These are phyloP conservation scores for Mobula birostris DNA, from an alignment of 2,113 vertebrate species.

Conservation along the genomic window DNA sequence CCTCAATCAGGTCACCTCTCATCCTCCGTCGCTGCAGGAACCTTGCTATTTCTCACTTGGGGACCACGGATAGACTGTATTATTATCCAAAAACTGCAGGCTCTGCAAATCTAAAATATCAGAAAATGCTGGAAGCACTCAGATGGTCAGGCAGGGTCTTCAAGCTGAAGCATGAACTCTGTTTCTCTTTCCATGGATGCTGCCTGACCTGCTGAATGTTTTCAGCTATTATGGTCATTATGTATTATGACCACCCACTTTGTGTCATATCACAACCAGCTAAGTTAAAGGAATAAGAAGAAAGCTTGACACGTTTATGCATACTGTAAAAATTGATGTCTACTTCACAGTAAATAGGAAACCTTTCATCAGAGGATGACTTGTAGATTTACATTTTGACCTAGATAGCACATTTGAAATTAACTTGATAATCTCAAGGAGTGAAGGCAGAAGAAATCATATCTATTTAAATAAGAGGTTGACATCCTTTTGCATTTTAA, in stretches of 20 bases:
- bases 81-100: no score
- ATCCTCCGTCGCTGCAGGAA: no score
- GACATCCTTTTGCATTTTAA: neutral
- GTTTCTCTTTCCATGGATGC: no score
- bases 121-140: no score
- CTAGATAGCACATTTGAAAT: neutral
- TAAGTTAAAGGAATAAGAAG: neutral
- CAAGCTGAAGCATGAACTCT: no score
- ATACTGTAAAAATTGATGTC: neutral
- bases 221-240: neutral
- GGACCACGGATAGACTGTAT: neutral
- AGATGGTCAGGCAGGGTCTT: no score
- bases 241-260: neutral
- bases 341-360: neutral
- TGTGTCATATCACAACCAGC: neutral
- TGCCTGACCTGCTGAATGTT: no score
- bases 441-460: conserved; percentile 10
- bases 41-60: neutral
- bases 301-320: neutral
- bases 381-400: conserved; percentile 1
- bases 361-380: conserved; percentile 19
- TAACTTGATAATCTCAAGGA: conserved; percentile 30
- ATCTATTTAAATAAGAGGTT: neutral
- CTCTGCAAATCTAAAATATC: no score
- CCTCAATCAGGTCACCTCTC: no score